phyloP scores from a whole-genome alignment of 23 tunicate genomes.

The Styela plicata region DNA sequence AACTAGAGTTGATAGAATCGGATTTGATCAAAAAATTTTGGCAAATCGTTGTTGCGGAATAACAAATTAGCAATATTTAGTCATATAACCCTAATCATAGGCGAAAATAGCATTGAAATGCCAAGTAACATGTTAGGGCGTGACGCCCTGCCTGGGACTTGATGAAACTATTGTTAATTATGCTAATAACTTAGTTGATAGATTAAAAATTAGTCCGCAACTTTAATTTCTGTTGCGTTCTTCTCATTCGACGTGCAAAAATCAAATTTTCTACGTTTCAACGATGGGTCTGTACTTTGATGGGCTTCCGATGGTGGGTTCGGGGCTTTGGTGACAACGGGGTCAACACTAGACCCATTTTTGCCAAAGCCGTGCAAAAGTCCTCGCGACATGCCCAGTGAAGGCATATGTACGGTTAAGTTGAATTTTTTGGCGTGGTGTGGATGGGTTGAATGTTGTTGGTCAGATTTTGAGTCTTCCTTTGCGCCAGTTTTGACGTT shows the following conservation, averaged over 20 bases:
- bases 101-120: no score
- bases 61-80: no score
- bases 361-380: background rate
- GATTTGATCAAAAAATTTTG: background rate
- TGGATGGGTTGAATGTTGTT: background rate
- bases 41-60: background rate
- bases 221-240: conserved; percentile 16
- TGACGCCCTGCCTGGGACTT: no score
- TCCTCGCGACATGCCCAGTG: no score
- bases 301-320: background rate
- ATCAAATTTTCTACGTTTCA: conserved; percentile 33
- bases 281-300: conserved; percentile 10
- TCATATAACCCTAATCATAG: no score
- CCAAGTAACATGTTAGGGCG: no score
- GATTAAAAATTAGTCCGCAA: conserved; percentile 3
- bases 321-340: background rate
- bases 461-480: no score
- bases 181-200: no score
- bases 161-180: no score
- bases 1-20: no score
- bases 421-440: conserved; percentile 2
- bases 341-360: conserved; percentile 13
- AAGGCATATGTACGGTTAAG: conserved; percentile 4
- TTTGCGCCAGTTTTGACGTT: no score
- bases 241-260: background rate